phyloP scores from a whole-genome alignment of 2,797 vertebrate species.

The Graptemys geographica region DNA sequence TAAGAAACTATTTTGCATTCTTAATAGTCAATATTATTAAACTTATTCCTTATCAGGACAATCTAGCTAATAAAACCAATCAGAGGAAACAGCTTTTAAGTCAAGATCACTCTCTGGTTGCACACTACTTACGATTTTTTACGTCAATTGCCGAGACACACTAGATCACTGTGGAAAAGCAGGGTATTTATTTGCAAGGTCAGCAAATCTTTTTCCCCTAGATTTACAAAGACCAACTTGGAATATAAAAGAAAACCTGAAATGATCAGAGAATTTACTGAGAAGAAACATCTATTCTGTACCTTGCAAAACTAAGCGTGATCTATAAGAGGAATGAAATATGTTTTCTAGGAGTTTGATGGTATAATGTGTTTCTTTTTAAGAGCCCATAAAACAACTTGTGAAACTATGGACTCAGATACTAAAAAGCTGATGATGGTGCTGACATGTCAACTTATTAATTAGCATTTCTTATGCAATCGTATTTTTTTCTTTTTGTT shows the following conservation, averaged over 20 bases:
- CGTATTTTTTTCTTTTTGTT: constrained; percentile 34
- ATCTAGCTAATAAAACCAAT: constrained; percentile 44
- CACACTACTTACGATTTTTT: constrained; percentile 17
- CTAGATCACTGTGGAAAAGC: background rate
- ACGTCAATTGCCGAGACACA: background rate
- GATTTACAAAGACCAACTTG: background rate
- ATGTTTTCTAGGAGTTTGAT: constrained; percentile 44
- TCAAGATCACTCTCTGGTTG: constrained; percentile 49
- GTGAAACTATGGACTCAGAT: background rate
- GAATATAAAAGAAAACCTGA: background rate
- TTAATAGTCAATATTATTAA: constrained; percentile 18
- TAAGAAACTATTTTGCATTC: constrained; percentile 28
- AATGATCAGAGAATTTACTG: background rate
- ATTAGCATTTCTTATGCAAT: constrained; percentile 46
- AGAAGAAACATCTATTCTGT: constrained; percentile 30
- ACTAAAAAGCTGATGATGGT: constrained; percentile 51
- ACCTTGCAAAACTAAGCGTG: constrained; percentile 62
- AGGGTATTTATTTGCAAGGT: constrained; percentile 1
- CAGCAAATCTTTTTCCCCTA: rapidly evolving
- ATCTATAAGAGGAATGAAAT: constrained; percentile 60
- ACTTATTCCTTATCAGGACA: constrained; percentile 36
- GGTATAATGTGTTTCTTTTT: constrained; percentile 50
- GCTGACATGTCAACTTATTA: constrained; percentile 60
- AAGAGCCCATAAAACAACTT: constrained; percentile 67
- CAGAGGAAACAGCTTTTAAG: constrained; percentile 25